A percentile compares a stretch with the other conserved stretches of the same genome.
phyloP scores from a whole-genome alignment of 2,113 vertebrate species.

The Ginglymostoma cirratum region DNA sequence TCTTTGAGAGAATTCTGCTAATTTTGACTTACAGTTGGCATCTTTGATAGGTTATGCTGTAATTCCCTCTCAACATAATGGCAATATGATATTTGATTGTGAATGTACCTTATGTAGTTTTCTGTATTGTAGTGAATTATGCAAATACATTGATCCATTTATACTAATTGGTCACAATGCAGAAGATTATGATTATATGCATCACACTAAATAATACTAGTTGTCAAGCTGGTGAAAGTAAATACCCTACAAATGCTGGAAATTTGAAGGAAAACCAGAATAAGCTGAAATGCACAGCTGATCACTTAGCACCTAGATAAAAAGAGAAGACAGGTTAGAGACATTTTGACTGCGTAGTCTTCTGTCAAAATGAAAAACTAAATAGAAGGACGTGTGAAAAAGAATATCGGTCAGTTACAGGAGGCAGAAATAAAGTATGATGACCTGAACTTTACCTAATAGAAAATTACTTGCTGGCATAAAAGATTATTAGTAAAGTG shows the following conservation, averaged over 20 bases:
- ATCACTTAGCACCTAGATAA: background rate
- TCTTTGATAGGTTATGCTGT: background rate
- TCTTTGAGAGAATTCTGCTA: background rate
- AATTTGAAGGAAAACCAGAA: background rate
- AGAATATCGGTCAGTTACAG: background rate
- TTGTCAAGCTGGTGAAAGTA: background rate
- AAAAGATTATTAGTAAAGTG: background rate
- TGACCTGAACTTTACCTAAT: background rate
- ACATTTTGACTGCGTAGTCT: background rate
- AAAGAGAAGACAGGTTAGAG: background rate
- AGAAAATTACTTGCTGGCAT: background rate
- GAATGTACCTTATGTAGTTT: background rate
- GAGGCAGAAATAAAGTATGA: background rate
- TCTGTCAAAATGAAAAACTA: background rate
- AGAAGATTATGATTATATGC: background rate
- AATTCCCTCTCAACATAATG: background rate
- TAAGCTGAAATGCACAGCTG: background rate
- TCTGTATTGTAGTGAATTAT: background rate
- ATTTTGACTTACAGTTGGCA: background rate
- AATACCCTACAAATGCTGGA: background rate
- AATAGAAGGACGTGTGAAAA: background rate
- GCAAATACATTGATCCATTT: background rate
- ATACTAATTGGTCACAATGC: background rate
- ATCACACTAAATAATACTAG: background rate
- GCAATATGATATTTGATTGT: background rate